Percentiles rank a stretch among this genome's conserved stretches.
Evolutionary conservation across 2,113 vertebrate species (phyloP).

Genomic region (Pica pica): DNA sequence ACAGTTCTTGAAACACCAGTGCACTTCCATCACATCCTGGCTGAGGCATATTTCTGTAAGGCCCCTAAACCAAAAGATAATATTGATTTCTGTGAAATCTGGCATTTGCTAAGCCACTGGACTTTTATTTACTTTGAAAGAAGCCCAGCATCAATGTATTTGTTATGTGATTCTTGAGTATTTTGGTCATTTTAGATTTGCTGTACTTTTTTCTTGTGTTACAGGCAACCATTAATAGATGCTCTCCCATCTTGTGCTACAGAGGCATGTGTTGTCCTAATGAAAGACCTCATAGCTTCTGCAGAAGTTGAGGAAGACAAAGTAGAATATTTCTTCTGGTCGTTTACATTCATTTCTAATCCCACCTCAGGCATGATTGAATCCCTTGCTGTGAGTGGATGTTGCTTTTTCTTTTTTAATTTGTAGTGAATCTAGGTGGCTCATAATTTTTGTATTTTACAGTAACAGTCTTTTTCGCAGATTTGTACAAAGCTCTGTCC

Average conservation of each 20-base stretch:
- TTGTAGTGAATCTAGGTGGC: background rate
- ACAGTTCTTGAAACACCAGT: background rate
- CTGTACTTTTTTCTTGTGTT: background rate
- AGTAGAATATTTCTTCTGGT: conserved; percentile 72
- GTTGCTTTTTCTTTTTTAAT: background rate
- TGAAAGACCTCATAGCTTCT: conserved; percentile 72
- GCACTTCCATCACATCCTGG: background rate
- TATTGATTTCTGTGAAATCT: background rate
- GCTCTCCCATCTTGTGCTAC: conserved; percentile 81
- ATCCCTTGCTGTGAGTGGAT: conserved; percentile 73
- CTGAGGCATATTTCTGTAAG: background rate
- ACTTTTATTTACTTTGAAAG: background rate
- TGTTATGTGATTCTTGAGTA: background rate
- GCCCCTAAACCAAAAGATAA: background rate
- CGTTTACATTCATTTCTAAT: conserved; percentile 75
- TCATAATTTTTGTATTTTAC: background rate
- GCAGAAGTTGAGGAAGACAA: conserved; percentile 75
- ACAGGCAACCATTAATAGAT: conserved; percentile 81
- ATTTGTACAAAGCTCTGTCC: background rate
- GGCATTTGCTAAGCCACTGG: background rate
- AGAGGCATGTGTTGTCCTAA: conserved; percentile 77
- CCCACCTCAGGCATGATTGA: conserved; percentile 75
- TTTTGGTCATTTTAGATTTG: background rate
- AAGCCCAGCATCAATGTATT: background rate
- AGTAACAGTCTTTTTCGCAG: background rate